These are phyloP conservation scores for Callopanchax toddi DNA, from an alignment of 2,113 vertebrate genomes.

Conservation along the genomic window DNA sequence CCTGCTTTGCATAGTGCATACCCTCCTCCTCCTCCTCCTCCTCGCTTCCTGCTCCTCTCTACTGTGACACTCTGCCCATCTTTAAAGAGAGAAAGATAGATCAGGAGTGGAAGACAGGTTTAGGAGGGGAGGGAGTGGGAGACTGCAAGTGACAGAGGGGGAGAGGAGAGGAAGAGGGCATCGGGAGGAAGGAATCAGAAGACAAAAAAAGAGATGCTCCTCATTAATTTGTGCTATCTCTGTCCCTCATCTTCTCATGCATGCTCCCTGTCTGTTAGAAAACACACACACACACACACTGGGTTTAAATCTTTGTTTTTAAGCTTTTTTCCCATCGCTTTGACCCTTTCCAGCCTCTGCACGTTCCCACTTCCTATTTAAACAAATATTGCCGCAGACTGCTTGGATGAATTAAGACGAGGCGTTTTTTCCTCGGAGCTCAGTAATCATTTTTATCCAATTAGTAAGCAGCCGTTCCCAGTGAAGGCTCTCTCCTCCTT, in stretches of 20 bases:
- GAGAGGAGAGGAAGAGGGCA: conserved; percentile 45
- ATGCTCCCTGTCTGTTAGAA: conserved; percentile 57
- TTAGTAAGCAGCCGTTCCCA: conserved; percentile 50
- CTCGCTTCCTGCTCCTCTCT: conserved; percentile 48
- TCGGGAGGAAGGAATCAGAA: conserved; percentile 47
- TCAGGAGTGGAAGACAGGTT: conserved; percentile 56
- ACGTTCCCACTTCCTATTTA: conserved; percentile 8
- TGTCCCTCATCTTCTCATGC: conserved; percentile 57
- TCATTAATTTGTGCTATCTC: conserved; percentile 65
- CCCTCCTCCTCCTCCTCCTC: conserved; percentile 17
- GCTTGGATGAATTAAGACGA: conserved; percentile 40
- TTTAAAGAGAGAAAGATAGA: conserved; percentile 86
- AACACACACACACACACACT: too few relatives aligned
- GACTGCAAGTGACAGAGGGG: conserved; percentile 62
- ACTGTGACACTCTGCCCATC: conserved; percentile 88
- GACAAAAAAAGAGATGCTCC: conserved; percentile 44
- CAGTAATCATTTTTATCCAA: conserved; percentile 60
- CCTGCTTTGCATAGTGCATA: conserved; percentile 97
- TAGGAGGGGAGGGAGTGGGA: conserved; percentile 31
- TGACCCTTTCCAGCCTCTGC: conserved; percentile 34
- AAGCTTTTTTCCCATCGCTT: conserved; percentile 1
- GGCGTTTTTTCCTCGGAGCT: conserved; percentile 29
- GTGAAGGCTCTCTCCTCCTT: conserved; percentile 34
- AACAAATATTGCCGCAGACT: conserved; percentile 3
- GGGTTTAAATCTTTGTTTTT: too few relatives aligned